Evolutionary conservation across 2,888 invertebrate genomes (phyloP).

Genomic region (Agrochola litura): DNA sequence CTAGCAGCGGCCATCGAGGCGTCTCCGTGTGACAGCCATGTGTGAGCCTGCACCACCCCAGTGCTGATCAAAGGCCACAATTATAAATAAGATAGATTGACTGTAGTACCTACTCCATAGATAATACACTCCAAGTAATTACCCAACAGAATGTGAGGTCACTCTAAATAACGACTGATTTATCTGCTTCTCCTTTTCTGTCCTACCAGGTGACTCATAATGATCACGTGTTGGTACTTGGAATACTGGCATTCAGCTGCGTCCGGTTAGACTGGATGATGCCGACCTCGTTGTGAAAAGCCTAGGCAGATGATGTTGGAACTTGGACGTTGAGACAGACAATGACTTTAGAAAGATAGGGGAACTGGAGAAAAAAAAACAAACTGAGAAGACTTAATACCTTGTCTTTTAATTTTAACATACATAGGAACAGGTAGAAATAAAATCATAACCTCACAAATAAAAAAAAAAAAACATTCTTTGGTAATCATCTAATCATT

Average conservation of each 20-base stretch:
- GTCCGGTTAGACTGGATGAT: too few relatives aligned
- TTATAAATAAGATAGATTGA: neutral
- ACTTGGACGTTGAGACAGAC: neutral
- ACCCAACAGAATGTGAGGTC: neutral
- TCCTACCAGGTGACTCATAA: neutral
- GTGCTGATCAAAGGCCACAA: too few relatives aligned
- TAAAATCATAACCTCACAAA: neutral
- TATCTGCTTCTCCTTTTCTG: neutral
- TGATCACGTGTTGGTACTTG: too few relatives aligned
- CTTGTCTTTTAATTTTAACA: neutral
- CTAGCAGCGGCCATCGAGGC: too few relatives aligned
- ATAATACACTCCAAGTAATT: too few relatives aligned
- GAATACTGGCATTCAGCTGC: too few relatives aligned
- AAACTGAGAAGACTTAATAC: neutral
- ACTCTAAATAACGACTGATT: neutral
- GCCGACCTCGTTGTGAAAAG: too few relatives aligned
- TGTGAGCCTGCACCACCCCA: too few relatives aligned
- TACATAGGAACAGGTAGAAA: neutral
- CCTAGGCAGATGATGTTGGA: too few relatives aligned
- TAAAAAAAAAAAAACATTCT: neutral
- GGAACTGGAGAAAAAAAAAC: slow-evolving; percentile 5
- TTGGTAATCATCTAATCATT: neutral
- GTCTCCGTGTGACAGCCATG: too few relatives aligned
- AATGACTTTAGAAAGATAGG: neutral
- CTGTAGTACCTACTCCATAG: neutral